Conservation (phyloP, 2,888 invertebrate genomes). For the Podotricha telesiphe region DNA sequence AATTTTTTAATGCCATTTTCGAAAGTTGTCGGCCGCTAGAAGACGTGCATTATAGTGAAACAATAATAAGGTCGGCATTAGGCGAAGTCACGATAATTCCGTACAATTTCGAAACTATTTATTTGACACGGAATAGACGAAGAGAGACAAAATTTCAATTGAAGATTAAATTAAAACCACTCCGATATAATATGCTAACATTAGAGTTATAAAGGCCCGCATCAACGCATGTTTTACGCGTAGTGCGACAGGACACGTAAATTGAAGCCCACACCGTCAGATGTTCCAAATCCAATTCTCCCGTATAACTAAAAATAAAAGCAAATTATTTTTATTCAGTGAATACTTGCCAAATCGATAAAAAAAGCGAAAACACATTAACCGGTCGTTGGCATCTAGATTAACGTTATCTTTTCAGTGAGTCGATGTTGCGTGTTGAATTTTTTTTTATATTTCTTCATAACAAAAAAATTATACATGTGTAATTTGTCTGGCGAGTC, state of each 20-base stretch:
- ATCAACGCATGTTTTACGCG: neutral
- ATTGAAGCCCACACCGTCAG: conserved; percentile 14
- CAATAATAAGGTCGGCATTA: too few relatives aligned
- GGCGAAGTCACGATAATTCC: too few relatives aligned
- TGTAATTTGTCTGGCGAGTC: conserved; percentile 1
- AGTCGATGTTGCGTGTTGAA: conserved; percentile 1
- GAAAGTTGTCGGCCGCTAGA: too few relatives aligned
- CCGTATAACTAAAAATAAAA: conserved; percentile 25
- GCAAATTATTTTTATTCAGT: conserved; percentile 35
- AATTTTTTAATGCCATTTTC: too few relatives aligned
- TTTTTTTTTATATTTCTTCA: neutral
- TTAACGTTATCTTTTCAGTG: conserved; percentile 29
- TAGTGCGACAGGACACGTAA: neutral
- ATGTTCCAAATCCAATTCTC: conserved; percentile 11
- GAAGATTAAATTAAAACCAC: too few relatives aligned
- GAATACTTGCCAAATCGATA: conserved; percentile 35
- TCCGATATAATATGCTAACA: too few relatives aligned
- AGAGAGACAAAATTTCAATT: too few relatives aligned
- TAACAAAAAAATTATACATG: neutral
- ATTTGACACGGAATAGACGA: too few relatives aligned
- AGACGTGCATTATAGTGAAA: too few relatives aligned
- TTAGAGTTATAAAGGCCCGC: neutral
- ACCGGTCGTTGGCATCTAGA: conserved; percentile 31
- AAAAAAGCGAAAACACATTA: conserved; percentile 33
- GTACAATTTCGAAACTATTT: too few relatives aligned